Conservation (phyloP, 1,140 invertebrate genomes). For the Ostrea edulis region DNA sequence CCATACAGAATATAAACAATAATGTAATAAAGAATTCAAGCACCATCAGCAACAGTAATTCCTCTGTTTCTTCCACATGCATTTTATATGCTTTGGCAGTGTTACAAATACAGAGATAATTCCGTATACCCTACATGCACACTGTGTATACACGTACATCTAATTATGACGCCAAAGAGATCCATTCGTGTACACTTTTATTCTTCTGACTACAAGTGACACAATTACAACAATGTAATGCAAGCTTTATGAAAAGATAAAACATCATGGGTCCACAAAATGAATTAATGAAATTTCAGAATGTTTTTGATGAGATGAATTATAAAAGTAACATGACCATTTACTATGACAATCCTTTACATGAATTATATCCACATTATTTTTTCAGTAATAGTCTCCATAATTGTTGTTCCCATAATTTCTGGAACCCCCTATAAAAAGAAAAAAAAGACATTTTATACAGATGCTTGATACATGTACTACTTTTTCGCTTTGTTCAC, state of each 20-base stretch:
- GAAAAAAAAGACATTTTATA: neutral
- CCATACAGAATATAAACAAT: too few species aligned
- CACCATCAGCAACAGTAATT: too few species aligned
- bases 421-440: constrained; percentile 10
- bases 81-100: too few species aligned
- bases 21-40: too few species aligned
- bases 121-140: too few species aligned
- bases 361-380: neutral
- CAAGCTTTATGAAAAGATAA: neutral
- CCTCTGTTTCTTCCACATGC: too few species aligned
- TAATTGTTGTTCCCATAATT: constrained; percentile 27
- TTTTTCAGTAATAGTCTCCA: constrained; percentile 9
- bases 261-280: neutral
- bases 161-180: too few species aligned
- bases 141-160: too few species aligned
- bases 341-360: neutral
- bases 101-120: too few species aligned
- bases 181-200: too few species aligned
- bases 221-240: neutral
- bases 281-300: neutral
- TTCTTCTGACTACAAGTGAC: neutral
- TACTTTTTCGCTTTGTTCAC: too few species aligned
- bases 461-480: neutral
- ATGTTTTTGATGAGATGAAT: neutral
- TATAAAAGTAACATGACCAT: neutral